Evolutionary conservation across 2,888 invertebrate species (phyloP), one percentile per base, ranked within the genome.

Genomic region (Bedellia somnulentella): DNA sequence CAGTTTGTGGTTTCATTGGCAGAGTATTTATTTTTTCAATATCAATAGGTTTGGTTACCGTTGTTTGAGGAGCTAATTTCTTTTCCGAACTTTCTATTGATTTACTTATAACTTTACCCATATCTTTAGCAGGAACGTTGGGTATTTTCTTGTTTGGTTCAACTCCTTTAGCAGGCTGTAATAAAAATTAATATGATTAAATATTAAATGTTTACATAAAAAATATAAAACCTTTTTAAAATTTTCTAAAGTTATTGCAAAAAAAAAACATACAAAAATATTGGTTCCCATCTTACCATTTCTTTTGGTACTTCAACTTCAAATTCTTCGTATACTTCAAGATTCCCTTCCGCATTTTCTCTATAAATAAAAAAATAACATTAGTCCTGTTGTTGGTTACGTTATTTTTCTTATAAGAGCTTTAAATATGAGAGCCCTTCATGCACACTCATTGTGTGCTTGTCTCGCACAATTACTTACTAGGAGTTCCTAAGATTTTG

Each of bases 301-400:
- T 67, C 63, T 49, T 66, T 68, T 22, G 67, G 55, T 32, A 73
- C 61, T 57, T 67, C 66, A 37, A 71, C 55, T 41, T 73, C 62
- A 42, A 76, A 68, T 48, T 76, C 76, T 54, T 77, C 77, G 53
- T 76, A 76, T 4, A 77, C 73, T 51, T 76, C 77, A 38, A 77
- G 51, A 47, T 75, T 76, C 23, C 71, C 71, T 43, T 76, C 75
- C 12, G 50, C 52, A 52, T 76, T 76, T 45, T 76, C 73, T 36
- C 77, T 77, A 53, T 27, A 60, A 62, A n/a, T n/a, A n/a, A n/a
- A n/a, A n/a, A n/a, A n/a, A n/a, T n/a, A n/a, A n/a, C n/a, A n/a
- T n/a, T n/a, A n/a, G n/a, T n/a, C n/a, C n/a, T n/a, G n/a, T n/a
- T n/a, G n/a, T n/a, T n/a, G n/a, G n/a, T n/a, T n/a, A n/a, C n/a